Evolutionary conservation across 2,797 vertebrate genomes (phyloP).

Genomic region (Dendrocincla fuliginosa): DNA sequence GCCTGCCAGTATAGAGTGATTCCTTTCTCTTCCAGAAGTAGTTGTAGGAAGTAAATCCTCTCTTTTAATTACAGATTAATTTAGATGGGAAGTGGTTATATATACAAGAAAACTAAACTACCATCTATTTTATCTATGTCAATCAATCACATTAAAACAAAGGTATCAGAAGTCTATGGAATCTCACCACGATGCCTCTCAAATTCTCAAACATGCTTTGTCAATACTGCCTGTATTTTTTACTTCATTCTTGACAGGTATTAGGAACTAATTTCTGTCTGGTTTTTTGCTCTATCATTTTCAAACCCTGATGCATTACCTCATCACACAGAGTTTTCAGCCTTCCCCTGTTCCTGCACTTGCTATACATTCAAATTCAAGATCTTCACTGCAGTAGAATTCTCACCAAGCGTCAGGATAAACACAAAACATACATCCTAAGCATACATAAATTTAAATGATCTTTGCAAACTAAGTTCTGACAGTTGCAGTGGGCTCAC

Average conservation of each 20-base stretch:
- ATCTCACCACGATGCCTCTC: not conserved
- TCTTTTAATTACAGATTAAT: not conserved
- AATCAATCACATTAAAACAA: not conserved
- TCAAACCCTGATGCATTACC: not conserved
- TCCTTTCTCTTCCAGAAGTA: slow-evolving; percentile 14
- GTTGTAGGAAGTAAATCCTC: not conserved
- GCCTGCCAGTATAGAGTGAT: not conserved
- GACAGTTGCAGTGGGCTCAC: not conserved
- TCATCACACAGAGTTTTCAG: not conserved
- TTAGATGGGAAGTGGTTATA: not conserved
- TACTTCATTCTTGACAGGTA: not conserved
- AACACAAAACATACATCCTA: not conserved
- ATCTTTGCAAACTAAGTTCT: not conserved
- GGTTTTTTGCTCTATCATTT: not conserved
- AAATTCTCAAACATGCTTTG: not conserved
- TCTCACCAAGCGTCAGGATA: not conserved
- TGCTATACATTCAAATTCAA: not conserved
- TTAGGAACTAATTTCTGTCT: not conserved
- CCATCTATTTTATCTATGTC: not conserved
- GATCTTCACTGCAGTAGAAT: not conserved
- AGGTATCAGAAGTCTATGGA: not conserved
- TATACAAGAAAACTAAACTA: not conserved
- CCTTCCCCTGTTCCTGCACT: not conserved
- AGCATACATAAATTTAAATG: not conserved
- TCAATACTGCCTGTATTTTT: not conserved